Evolutionary conservation across 2,113 vertebrate species (phyloP).

Genomic region (Polypterus bichir): DNA sequence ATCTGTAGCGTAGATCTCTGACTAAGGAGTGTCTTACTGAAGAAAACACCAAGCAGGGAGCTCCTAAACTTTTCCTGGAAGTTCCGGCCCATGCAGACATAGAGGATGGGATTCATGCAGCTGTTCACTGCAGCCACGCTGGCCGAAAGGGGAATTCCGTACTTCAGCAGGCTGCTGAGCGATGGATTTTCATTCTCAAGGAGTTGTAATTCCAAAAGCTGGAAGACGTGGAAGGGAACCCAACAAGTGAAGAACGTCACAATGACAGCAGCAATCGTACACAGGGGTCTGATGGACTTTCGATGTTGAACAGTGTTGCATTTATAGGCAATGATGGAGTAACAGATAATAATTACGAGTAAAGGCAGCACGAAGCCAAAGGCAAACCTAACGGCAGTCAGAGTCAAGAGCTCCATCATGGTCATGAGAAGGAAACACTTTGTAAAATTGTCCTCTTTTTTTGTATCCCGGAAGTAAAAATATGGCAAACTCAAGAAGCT

Average conservation of each 20-base stretch:
- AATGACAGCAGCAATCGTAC: background rate
- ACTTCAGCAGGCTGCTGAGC: background rate
- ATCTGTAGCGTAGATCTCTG: no score
- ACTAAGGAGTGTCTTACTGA: no score
- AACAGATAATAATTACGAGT: slow-evolving; percentile 25
- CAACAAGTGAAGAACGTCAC: background rate
- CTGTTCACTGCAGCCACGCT: no score
- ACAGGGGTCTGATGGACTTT: background rate
- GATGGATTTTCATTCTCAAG: background rate
- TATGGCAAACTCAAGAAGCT: background rate
- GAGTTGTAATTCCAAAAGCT: background rate
- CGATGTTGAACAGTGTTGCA: background rate
- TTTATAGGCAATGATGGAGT: slow-evolving; percentile 2
- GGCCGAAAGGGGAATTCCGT: background rate
- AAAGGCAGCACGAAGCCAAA: slow-evolving; percentile 29
- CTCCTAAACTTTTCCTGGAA: no score
- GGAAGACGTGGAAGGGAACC: background rate
- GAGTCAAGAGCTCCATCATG: slow-evolving; percentile 3
- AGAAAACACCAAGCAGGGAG: no score
- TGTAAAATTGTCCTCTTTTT: no score
- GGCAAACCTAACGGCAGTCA: slow-evolving; percentile 28
- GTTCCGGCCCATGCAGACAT: no score
- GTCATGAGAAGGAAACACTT: no score
- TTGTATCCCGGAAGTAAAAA: background rate
- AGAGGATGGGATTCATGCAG: no score